phyloP scores from a whole-genome alignment of 2,888 invertebrate genomes.

The Yponomeuta evonymella region DNA sequence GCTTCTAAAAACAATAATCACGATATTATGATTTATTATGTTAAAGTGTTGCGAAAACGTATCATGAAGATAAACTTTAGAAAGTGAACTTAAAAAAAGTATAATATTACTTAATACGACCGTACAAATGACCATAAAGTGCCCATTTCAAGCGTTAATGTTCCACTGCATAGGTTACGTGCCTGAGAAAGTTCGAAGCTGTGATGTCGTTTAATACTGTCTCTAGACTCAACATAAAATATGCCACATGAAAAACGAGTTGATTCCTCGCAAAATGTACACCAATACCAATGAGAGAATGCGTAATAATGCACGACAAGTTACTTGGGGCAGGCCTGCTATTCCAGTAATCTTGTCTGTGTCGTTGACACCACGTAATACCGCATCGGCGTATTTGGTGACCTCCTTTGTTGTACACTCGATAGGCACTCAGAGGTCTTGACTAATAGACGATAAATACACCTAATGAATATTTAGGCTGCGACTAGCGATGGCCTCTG shows the following conservation, averaged over 20 bases:
- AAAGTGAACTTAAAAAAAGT: not conserved
- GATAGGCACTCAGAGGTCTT: not conserved
- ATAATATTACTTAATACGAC: not conserved
- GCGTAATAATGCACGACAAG: too few species aligned
- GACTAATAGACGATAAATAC: conserved; percentile 26
- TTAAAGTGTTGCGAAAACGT: too few species aligned
- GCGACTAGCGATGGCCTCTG: conserved; percentile 34
- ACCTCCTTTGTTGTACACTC: not conserved
- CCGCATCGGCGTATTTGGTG: not conserved
- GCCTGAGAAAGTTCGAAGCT: not conserved
- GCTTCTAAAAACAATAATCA: too few species aligned
- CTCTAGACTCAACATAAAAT: not conserved
- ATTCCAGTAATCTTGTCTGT: not conserved
- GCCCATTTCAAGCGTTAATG: not conserved
- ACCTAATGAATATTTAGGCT: conserved; percentile 39
- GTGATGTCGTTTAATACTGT: too few species aligned
- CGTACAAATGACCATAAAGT: not conserved
- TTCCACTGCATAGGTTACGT: not conserved
- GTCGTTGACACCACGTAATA: conserved; percentile 9
- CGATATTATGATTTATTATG: too few species aligned
- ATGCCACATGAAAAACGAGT: not conserved
- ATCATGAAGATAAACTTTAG: not conserved
- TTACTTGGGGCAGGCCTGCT: not conserved
- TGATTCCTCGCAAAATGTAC: too few species aligned
- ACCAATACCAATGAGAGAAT: too few species aligned